Percentiles rank a stretch among this genome's conserved stretches.
Conservation (phyloP, 2,888 invertebrate species). For the Glaucopsyche alexis region DNA sequence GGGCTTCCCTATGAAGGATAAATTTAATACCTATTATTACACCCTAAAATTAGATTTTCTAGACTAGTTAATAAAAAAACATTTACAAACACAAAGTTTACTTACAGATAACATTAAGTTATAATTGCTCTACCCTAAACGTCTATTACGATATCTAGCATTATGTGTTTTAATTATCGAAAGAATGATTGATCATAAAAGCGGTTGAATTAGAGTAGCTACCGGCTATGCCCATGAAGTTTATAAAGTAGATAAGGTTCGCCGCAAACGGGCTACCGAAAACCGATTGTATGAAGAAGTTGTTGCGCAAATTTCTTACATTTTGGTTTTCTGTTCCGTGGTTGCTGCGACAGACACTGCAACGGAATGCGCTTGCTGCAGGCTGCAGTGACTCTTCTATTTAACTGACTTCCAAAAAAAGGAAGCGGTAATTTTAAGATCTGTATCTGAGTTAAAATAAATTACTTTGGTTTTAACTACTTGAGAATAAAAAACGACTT, state of each 20-base stretch:
- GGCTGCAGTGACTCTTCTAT: no score
- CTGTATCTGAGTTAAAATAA: no score
- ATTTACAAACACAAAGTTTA: neutral
- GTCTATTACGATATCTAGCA: constrained; percentile 24
- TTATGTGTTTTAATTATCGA: constrained; percentile 51
- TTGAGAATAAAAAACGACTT: no score
- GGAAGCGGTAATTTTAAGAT: no score
- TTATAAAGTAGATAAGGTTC: constrained; percentile 75
- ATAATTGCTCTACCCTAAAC: neutral
- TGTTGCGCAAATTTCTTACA: neutral
- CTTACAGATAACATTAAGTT: constrained; percentile 13
- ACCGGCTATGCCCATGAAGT: constrained; percentile 70
- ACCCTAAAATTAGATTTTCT: no score
- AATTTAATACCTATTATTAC: no score
- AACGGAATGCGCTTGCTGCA: neutral
- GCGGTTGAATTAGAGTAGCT: constrained; percentile 61
- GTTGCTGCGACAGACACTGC: neutral
- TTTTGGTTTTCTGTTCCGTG: neutral
- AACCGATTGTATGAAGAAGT: neutral
- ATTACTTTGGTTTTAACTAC: no score
- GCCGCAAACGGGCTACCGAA: constrained; percentile 43
- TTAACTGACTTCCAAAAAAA: no score
- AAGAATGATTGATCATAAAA: constrained; percentile 46
- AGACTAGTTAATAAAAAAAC: neutral
- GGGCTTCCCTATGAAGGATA: no score